A percentile compares a stretch with the other conserved stretches of the same genome.
These are phyloP conservation scores for Nemapogon koenigi DNA, from an alignment of 2,888 invertebrate genomes.

Conservation along the genomic window DNA sequence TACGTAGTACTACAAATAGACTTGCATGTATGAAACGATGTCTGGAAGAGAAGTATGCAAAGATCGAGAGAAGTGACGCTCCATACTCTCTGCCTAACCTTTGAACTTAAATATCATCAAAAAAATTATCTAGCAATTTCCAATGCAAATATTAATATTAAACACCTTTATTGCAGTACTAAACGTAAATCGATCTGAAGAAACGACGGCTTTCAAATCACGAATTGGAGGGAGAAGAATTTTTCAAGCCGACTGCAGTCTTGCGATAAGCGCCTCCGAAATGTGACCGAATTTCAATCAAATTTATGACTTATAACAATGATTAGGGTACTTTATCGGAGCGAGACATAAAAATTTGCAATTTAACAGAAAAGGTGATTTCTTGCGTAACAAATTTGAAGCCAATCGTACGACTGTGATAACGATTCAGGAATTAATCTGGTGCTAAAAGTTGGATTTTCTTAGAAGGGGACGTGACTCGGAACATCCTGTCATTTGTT, in stretches of 20 bases:
- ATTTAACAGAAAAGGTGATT: slow-evolving; percentile 61
- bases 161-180: slow-evolving; percentile 50
- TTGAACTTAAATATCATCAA: too few species aligned
- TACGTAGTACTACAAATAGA: too few species aligned
- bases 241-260: slow-evolving; percentile 60
- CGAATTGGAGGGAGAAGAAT: slow-evolving; percentile 37
- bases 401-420: slow-evolving; percentile 59
- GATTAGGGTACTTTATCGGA: slow-evolving; percentile 57
- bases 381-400: slow-evolving; percentile 58
- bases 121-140: too few species aligned
- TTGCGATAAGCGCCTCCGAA: slow-evolving; percentile 52
- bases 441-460: slow-evolving; percentile 31
- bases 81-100: too few species aligned
- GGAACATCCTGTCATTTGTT: slow-evolving; percentile 4
- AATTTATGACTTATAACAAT: slow-evolving; percentile 64
- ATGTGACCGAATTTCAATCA: slow-evolving; percentile 64
- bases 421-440: slow-evolving; percentile 60
- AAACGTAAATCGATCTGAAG: slow-evolving; percentile 58
- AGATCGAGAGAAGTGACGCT: too few species aligned
- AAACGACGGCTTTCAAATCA: slow-evolving; percentile 39
- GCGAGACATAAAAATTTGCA: slow-evolving; percentile 56
- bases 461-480: slow-evolving; percentile 22
- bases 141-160: slow-evolving; percentile 44
- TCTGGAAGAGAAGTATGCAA: too few species aligned
- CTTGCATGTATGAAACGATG: too few species aligned